A percentile compares a stretch with the other conserved stretches of the same genome.
Conservation (phyloP, 1,140 invertebrate genomes). For the Eciton burchellii region DNA sequence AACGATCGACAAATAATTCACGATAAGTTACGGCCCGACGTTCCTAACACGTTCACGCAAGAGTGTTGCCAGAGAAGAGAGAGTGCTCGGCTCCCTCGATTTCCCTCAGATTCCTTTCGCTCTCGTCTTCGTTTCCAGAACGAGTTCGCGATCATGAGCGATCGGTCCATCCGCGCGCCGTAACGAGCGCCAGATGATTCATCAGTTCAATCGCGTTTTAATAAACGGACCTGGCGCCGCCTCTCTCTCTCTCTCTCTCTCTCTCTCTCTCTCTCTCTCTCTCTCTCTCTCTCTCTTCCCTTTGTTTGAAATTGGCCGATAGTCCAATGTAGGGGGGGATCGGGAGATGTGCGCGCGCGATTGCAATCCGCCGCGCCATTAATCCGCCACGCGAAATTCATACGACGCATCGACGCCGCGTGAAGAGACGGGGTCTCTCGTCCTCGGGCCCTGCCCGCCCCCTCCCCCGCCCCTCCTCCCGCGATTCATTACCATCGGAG, state of each 20-base stretch:
- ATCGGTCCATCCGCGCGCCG: constrained; percentile 5
- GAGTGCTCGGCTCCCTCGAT: no score
- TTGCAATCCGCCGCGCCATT: constrained; percentile 44
- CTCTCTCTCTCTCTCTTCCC: neutral
- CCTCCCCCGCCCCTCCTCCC: no score
- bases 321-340: neutral
- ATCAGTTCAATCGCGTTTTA: constrained; percentile 43
- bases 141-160: neutral
- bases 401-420: constrained; percentile 26
- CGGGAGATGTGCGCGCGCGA: constrained; percentile 25
- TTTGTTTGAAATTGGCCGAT: constrained; percentile 34
- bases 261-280: no score
- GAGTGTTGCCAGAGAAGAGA: no score
- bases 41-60: no score
- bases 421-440: constrained; percentile 32
- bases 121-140: no score
- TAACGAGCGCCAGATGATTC: constrained; percentile 9
- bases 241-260: no score
- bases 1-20: no score
- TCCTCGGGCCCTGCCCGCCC: no score
- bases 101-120: no score
- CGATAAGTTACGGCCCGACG: no score
- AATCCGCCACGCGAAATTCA: constrained; percentile 56
- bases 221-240: neutral
- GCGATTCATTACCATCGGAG: constrained; percentile 54